These are phyloP conservation scores for Callionymus lyra DNA, from an alignment of 2,113 vertebrate genomes.

Conservation along the genomic window DNA sequence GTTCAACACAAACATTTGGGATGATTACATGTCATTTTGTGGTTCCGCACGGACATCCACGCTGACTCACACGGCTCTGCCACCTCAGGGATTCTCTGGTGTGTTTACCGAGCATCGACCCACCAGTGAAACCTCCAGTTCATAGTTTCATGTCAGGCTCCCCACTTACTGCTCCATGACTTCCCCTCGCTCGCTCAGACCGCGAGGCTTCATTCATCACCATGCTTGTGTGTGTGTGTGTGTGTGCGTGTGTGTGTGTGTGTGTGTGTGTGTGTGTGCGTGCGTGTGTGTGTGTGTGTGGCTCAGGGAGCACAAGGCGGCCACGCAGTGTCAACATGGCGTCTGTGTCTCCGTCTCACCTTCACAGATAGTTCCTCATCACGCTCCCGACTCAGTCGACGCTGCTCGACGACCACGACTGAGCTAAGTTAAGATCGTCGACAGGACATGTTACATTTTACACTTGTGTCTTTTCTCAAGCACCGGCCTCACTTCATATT, in stretches of 20 bases:
- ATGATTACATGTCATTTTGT: constrained; percentile 60
- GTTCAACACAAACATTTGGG: constrained; percentile 56
- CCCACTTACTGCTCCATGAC: constrained; percentile 30
- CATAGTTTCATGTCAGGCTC: constrained; percentile 28
- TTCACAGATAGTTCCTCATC: constrained; percentile 34
- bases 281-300: constrained; percentile 17
- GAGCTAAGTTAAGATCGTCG: constrained; percentile 39
- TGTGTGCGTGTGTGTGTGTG: constrained; percentile 17
- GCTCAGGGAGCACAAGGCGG: constrained; percentile 13
- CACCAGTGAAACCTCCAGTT: too few relatives aligned
- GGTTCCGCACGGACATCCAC: constrained; percentile 27
- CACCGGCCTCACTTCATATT: too few relatives aligned
- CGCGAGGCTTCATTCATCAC: constrained; percentile 29
- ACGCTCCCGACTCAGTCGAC: constrained; percentile 9
- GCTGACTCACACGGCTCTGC: constrained; percentile 20
- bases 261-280: constrained; percentile 16
- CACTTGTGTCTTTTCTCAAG: constrained; percentile 39
- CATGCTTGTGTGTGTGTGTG: constrained; percentile 11
- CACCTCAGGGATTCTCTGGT: constrained; percentile 40
- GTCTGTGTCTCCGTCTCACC: neutral
- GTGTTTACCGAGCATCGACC: constrained; percentile 37
- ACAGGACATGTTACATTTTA: constrained; percentile 44
- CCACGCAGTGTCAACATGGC: constrained; percentile 15
- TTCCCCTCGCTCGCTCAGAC: constrained; percentile 14
- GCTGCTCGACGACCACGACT: constrained; percentile 10